Evolutionary conservation across 2,797 vertebrate species (phyloP).

Genomic region (Alcedo atthis): DNA sequence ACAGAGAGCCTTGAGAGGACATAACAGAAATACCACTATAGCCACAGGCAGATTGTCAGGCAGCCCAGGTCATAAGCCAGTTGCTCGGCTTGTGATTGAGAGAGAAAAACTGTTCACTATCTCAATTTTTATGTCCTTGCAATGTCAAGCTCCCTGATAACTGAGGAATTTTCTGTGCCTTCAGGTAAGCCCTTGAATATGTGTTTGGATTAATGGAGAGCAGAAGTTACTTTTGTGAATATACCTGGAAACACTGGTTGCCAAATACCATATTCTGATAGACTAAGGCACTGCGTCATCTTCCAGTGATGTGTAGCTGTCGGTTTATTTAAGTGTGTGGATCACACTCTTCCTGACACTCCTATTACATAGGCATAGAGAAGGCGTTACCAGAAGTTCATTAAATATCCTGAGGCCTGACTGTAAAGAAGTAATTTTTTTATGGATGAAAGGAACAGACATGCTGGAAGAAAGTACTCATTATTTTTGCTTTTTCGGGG

Average conservation of each 20-base stretch:
- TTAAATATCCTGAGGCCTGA: not conserved
- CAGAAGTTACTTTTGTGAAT: not conserved
- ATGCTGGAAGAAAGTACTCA: accelerated
- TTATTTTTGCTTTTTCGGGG: not conserved
- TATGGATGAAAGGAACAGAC: not conserved
- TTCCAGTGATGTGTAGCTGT: not conserved
- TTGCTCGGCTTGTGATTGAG: not conserved
- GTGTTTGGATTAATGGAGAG: not conserved
- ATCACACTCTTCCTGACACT: not conserved
- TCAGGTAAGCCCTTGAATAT: not conserved
- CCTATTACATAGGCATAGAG: not conserved
- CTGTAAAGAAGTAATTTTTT: not conserved
- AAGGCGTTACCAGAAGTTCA: not conserved
- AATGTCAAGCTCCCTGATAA: not conserved
- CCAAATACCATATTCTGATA: not conserved
- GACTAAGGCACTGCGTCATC: not conserved
- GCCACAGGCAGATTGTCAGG: not conserved
- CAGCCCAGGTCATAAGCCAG: not conserved
- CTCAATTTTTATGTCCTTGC: not conserved
- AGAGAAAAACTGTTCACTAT: not conserved
- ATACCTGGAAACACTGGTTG: accelerated
- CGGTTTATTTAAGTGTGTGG: not conserved
- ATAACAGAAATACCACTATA: not conserved
- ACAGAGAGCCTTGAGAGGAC: not conserved
- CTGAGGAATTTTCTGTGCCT: not conserved